Evolutionary conservation across 2,113 vertebrate genomes (phyloP).

Genomic region (Piprites chloris): DNA sequence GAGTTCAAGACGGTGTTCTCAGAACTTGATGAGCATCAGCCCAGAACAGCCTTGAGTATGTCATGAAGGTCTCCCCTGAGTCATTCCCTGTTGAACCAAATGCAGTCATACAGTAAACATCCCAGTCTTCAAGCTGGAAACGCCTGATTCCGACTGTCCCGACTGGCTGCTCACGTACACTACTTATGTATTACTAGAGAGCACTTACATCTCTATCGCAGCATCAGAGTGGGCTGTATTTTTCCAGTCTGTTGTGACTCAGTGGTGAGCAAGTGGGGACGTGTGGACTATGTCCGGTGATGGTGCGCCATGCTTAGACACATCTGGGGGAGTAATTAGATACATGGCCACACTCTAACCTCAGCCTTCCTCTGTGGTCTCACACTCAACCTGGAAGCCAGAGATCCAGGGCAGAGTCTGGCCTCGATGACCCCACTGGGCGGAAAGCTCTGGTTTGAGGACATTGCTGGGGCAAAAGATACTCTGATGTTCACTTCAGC

Average conservation of each 20-base stretch:
- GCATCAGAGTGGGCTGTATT: not conserved
- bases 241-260: slow-evolving; percentile 55
- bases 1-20: not conserved
- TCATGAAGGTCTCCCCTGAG: not conserved
- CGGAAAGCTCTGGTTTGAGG: not conserved
- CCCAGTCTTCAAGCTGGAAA: not conserved
- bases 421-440: not conserved
- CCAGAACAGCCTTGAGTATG: not conserved
- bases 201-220: not conserved
- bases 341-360: not conserved
- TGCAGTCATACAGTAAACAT: not conserved
- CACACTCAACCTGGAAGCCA: not conserved
- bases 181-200: slow-evolving; percentile 9
- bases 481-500: not conserved
- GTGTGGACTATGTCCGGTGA: not conserved
- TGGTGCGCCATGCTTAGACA: not conserved
- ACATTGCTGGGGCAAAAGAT: not conserved
- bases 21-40: slow-evolving; percentile 3
- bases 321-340: slow-evolving; percentile 15
- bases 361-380: slow-evolving; percentile 24
- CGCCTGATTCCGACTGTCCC: not conserved
- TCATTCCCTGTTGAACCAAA: not conserved
- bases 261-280: slow-evolving; percentile 29
- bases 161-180: not conserved
- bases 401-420: not conserved